Evolutionary conservation across 2,797 vertebrate species (phyloP), one percentile per base, ranked within the genome.

Genomic region (Dermochelys coriacea): DNA sequence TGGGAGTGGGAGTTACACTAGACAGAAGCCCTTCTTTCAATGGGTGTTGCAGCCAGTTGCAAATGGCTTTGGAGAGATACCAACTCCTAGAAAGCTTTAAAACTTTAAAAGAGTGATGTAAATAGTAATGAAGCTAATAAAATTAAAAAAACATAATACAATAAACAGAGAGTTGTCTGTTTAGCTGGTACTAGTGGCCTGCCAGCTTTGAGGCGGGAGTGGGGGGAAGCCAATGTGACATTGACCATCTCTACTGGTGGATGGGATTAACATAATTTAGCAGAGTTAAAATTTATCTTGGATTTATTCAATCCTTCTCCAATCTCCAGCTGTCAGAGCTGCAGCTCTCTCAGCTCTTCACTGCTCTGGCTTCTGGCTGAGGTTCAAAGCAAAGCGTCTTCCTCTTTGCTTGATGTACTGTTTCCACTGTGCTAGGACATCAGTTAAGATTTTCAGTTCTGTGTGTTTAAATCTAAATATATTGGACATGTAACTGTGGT

Each of bases 261-360:
- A 25, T 75, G 52, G 75, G 29, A 55, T 15, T 14, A 49, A 12
- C 41, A 0, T 77, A 34, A 82, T 90, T 88, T 59, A 52, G 52
- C 75, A 27, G 0, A 5, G 12, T 45, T 80, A 1, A 57, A 85
- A 55, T 77, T 49, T 41, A 64, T 45, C 10, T 59, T 31, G 57
- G 27, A 29, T 59, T 59, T 59, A 31, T 59, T 68, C 61, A 85
- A 49, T 61, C 45, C 57, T 23, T 93, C 52, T 12, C 16, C n/a
- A 14, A 18, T 87, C 91, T 87, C 47, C 9, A 15, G 34, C 59
- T 79, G 57, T n/a, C 71, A 59, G 52, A 61, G 23, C 50, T n/a
- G 16, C 21, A 45, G 75, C 45, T 45, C 37, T 29, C 10, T 41
- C 0, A 0, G 64, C 45, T 71, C 4, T 37, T 91, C 1, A 0